Base-by-base conservation (phyloP, 1,140 invertebrate genomes). In the Cheumatopsyche charites region DNA sequence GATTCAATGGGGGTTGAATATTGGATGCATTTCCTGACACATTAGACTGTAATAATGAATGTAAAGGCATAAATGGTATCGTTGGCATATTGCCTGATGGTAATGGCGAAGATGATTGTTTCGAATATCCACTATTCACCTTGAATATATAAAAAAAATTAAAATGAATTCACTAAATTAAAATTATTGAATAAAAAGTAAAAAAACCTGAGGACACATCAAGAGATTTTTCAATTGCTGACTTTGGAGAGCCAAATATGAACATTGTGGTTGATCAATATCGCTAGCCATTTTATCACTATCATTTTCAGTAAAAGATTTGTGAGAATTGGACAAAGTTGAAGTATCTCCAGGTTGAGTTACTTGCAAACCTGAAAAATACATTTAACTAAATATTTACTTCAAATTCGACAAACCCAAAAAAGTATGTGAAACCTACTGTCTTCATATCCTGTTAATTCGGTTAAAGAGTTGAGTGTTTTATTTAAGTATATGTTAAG, bases 171-270 rank as follows among this genome's bases (percentile, higher is more conserved):
- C 15, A 17, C 17, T 13, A 25, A 9, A 62, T 21, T 5, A 45
- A 71, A 26, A 41, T 11, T 68, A 11, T 68, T 55, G 26, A 25
- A 23, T 55, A 26, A 15, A 36, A 17, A 11, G 3, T 6, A 68
- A 9, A 42, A 42, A 17, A 58, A 83, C 81, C 79, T 81, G 84
- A 55, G 78, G 78, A 62, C 78, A 77, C 81, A 82, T 81, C 49
- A 84, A 80, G 71, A 82, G 75, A 77, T 80, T 86, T 81, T 80
- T 87, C 73, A 81, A 81, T 77, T 79, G 83, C 78, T 82, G 84
- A 78, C 78, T 87, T 82, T 79, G 82, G 76, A 79, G 83, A 76
- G 79, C 86, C 74, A 77, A 80, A 79, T 82, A 87, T 81, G 73
- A 84, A 79, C 78, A 82, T 78, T 26, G 76, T 76, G 26, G 77